A percentile compares a stretch with the other conserved stretches of the same genome.
Conservation (phyloP, 2,113 vertebrate species). For the Trogon melanurus region DNA sequence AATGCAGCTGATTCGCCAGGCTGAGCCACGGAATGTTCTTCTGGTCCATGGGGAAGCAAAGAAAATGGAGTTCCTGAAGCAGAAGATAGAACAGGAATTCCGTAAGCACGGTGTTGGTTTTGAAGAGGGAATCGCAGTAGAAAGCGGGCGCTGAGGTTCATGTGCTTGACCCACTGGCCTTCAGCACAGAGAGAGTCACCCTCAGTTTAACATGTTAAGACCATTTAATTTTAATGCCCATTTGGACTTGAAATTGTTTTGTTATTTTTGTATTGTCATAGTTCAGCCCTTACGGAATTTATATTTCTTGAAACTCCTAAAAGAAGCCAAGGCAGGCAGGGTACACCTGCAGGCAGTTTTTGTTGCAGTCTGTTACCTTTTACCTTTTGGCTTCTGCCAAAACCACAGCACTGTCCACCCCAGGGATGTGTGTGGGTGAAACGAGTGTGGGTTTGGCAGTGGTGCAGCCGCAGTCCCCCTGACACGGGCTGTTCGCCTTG, state of each 20-base stretch:
- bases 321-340: not conserved
- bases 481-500: fast-evolving
- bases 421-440: not conserved
- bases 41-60: slow-evolving; percentile 94
- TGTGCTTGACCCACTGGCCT: fast-evolving
- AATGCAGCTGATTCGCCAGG: slow-evolving; percentile 98
- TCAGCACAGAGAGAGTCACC: not conserved
- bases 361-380: not conserved
- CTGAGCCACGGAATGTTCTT: slow-evolving; percentile 89
- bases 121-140: fast-evolving
- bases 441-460: fast-evolving
- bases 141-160: fast-evolving
- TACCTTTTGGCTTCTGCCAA: not conserved
- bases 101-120: slow-evolving; percentile 63
- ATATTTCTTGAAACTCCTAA: not conserved
- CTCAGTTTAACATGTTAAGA: fast-evolving
- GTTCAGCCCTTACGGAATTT: not conserved
- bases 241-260: not conserved
- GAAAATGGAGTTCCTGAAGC: slow-evolving; percentile 98
- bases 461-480: not conserved
- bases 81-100: slow-evolving; percentile 97
- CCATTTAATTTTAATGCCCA: not conserved
- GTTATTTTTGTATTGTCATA: not conserved
- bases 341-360: not conserved
- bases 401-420: not conserved